Evolutionary conservation across 2,888 invertebrate genomes (phyloP).

Genomic region (Nowickia ferox): DNA sequence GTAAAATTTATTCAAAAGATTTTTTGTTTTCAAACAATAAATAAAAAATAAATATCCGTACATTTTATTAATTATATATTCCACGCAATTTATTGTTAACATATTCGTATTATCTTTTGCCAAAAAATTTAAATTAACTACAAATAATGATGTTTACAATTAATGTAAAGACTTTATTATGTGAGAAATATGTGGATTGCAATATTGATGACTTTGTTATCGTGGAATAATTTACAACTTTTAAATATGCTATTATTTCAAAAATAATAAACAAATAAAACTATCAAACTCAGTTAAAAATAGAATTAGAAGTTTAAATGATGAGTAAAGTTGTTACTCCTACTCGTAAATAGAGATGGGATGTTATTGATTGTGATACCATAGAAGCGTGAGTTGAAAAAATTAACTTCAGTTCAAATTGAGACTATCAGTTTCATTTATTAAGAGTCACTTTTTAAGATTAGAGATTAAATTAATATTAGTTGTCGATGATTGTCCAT

Average conservation of each 20-base stretch:
- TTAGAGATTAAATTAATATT: too few species aligned
- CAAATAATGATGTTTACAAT: constrained; percentile 20
- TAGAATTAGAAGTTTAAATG: not conserved
- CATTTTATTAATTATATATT: constrained; percentile 39
- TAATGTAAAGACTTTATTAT: constrained; percentile 4
- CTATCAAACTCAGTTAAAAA: not conserved
- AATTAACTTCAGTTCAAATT: not conserved
- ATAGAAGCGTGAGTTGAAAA: not conserved
- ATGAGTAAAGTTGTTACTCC: constrained; percentile 22
- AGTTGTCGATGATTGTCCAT: too few species aligned
- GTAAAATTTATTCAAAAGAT: constrained; percentile 11
- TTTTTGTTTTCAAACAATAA: constrained; percentile 1
- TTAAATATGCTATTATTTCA: not conserved
- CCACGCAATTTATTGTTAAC: constrained; percentile 44
- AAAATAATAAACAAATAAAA: constrained; percentile 19
- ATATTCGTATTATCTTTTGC: constrained; percentile 14
- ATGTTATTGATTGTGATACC: not conserved
- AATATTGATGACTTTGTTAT: not conserved
- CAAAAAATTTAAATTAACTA: not conserved
- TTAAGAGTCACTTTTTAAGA: too few species aligned
- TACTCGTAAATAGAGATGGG: not conserved
- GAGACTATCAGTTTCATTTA: too few species aligned
- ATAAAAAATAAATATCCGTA: constrained; percentile 27
- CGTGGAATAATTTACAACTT: constrained; percentile 22
- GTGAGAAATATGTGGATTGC: not conserved